Conservation (phyloP, 2,888 invertebrate genomes). For the Micoletzkya japonica region DNA sequence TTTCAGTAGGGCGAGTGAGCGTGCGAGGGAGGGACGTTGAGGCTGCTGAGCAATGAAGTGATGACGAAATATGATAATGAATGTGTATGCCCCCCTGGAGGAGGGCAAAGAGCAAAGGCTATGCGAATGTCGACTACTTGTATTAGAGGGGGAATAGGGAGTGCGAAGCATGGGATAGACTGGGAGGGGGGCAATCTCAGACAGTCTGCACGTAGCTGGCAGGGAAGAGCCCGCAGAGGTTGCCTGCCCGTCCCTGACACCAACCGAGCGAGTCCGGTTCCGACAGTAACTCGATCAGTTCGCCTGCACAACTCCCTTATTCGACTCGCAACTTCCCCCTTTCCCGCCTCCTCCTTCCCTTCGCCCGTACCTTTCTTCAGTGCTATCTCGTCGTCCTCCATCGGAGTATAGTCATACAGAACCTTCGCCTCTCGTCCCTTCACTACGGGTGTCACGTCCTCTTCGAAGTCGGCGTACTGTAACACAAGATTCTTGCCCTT, state of each 20-base stretch:
- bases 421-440: conserved; percentile 33
- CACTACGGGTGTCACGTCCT: conserved; percentile 30
- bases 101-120: background rate
- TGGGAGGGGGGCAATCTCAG: background rate
- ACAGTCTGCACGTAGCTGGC: conserved; percentile 52
- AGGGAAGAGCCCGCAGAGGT: conserved; percentile 52
- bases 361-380: conserved; percentile 47
- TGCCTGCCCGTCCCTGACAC: conserved; percentile 47
- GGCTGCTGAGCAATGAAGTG: no score
- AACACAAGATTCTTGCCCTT: background rate
- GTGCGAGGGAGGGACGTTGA: no score
- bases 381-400: conserved; percentile 58
- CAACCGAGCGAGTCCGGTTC: conserved; percentile 60
- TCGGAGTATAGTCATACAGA: conserved; percentile 58
- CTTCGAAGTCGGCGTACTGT: conserved; percentile 49
- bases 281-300: conserved; percentile 55
- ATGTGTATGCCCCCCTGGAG: no score
- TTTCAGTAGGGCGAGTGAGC: no score
- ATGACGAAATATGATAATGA: no score
- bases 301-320: conserved; percentile 36
- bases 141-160: background rate
- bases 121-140: background rate
- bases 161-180: background rate
- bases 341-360: background rate
- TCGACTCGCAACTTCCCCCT: background rate